Evolutionary conservation across 2,888 invertebrate species (phyloP).

Genomic region (Rhamnusium bicolor): DNA sequence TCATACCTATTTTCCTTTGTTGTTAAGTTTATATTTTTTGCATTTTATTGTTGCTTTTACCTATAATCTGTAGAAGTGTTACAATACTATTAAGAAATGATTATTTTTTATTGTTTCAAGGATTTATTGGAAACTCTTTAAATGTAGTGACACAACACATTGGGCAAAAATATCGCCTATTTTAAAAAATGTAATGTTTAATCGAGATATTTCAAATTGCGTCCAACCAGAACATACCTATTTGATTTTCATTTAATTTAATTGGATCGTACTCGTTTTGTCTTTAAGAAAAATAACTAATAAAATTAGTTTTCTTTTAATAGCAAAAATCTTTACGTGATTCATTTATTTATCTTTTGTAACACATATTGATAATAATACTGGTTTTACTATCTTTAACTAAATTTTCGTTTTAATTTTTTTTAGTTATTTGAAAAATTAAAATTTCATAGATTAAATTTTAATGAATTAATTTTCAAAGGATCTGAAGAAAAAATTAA

Average conservation of each 20-base stretch:
- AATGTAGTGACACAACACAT: background rate
- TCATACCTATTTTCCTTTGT: conserved; percentile 9
- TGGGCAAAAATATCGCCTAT: background rate
- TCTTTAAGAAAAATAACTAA: background rate
- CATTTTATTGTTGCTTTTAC: conserved; percentile 16
- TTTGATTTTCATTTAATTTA: background rate
- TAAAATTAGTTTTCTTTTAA: too few species aligned
- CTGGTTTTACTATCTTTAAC: too few species aligned
- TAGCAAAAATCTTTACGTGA: too few species aligned
- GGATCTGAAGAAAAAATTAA: too few species aligned
- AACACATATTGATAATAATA: too few species aligned
- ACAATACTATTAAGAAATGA: background rate
- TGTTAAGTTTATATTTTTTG: conserved; percentile 5
- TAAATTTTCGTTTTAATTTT: too few species aligned
- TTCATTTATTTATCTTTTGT: too few species aligned
- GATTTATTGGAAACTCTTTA: conserved; percentile 2
- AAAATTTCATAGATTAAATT: too few species aligned
- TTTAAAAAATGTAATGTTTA: background rate
- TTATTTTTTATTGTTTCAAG: conserved; percentile 15
- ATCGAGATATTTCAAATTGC: background rate
- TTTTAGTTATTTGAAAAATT: too few species aligned
- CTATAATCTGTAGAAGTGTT: conserved; percentile 25
- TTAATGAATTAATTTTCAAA: too few species aligned
- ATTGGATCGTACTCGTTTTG: background rate
- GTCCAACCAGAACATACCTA: background rate